These are phyloP conservation scores for Sternotherus odoratus DNA, from an alignment of 2,797 vertebrate species.

Conservation along the genomic window DNA sequence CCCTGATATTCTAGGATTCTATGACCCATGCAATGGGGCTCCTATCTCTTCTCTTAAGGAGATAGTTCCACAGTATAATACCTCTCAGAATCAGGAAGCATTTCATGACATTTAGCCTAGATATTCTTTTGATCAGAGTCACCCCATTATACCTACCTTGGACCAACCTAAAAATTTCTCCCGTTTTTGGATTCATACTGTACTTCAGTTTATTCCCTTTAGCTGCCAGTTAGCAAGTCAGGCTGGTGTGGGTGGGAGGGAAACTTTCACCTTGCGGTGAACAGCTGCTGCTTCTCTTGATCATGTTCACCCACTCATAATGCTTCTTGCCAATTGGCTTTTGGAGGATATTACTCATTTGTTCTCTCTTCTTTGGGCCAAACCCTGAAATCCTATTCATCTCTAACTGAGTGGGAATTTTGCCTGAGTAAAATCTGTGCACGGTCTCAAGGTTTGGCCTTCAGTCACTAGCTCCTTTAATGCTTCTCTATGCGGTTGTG, in stretches of 20 bases:
- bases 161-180: neutral
- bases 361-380: neutral
- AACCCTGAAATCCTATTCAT: neutral
- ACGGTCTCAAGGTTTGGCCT: neutral
- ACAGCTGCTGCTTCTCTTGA: neutral
- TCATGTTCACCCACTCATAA: neutral
- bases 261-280: neutral
- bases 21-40: neutral
- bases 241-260: neutral
- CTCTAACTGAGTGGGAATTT: constrained; percentile 16
- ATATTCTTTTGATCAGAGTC: neutral
- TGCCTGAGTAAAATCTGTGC: neutral
- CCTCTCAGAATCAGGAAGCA: neutral
- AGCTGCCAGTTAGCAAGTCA: neutral
- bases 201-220: fast-evolving
- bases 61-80: neutral
- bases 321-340: neutral
- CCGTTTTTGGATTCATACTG: neutral
- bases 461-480: neutral
- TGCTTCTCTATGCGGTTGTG: neutral
- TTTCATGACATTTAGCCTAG: neutral
- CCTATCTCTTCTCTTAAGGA: neutral
- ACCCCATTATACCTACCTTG: neutral
- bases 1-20: too few species aligned
- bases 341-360: neutral